Evolutionary conservation across 1,140 invertebrate genomes (phyloP).

Genomic region (Spodoptera litura): DNA sequence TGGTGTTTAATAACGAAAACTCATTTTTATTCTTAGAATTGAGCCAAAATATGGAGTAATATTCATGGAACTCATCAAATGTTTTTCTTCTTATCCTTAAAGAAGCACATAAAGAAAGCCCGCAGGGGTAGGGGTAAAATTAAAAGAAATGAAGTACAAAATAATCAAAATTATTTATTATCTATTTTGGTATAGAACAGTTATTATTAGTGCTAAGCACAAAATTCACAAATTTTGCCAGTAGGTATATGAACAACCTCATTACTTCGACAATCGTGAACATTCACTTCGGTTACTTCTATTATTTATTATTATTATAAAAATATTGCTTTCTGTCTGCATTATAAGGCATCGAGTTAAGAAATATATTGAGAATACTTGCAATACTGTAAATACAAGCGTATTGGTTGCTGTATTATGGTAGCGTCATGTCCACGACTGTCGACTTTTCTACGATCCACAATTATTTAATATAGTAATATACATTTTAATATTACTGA

Average conservation of each 20-base stretch:
- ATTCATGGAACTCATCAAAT: too few species aligned
- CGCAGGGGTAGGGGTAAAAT: conserved; percentile 6
- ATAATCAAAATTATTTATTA: conserved; percentile 79
- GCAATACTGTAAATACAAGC: not conserved
- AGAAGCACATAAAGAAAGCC: too few species aligned
- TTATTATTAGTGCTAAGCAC: conserved; percentile 69
- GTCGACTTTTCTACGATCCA: not conserved
- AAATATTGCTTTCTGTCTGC: not conserved
- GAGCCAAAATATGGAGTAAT: too few species aligned
- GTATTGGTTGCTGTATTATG: not conserved
- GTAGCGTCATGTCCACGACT: not conserved
- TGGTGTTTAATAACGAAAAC: too few species aligned
- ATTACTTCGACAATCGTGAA: conserved; percentile 26
- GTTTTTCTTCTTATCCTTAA: too few species aligned
- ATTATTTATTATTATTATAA: not conserved
- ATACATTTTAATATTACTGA: conserved; percentile 2
- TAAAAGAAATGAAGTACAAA: conserved; percentile 65
- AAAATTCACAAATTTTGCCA: conserved; percentile 50
- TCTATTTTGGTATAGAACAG: conserved; percentile 78
- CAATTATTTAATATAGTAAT: conserved; percentile 4
- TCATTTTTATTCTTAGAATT: too few species aligned
- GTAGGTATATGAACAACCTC: conserved; percentile 26
- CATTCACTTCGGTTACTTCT: conserved; percentile 3
- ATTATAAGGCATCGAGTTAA: too few species aligned
- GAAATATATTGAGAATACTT: not conserved